These are phyloP conservation scores for Caenorhabditis sulstoni DNA, from an alignment of 2,888 invertebrate genomes.

Conservation along the genomic window DNA sequence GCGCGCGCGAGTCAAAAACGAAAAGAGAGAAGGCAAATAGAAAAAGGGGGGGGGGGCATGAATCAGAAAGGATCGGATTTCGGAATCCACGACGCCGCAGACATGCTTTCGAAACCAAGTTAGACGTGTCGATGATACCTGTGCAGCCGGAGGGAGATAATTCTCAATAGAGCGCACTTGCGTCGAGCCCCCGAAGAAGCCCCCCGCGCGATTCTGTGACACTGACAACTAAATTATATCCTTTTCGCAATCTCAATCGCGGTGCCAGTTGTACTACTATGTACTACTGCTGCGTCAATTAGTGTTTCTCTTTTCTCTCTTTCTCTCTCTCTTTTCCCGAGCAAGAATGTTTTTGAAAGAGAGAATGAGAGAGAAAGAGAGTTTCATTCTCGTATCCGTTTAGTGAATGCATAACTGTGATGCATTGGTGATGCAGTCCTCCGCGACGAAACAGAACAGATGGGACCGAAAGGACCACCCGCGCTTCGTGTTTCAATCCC, in stretches of 20 bases:
- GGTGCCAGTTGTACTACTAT: slow-evolving; percentile 37
- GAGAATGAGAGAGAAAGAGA: slow-evolving; percentile 14
- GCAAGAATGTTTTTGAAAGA: slow-evolving; percentile 41
- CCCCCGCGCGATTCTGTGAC: background rate
- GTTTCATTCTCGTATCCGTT: background rate
- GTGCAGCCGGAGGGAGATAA: slow-evolving; percentile 1
- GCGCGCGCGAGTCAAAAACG: slow-evolving; percentile 1
- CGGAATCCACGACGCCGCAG: too few relatives aligned
- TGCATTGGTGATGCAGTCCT: slow-evolving; percentile 49
- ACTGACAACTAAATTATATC: slow-evolving; percentile 38
- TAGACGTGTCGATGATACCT: slow-evolving; percentile 15
- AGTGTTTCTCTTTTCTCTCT: slow-evolving; percentile 4
- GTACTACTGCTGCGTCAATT: too few relatives aligned
- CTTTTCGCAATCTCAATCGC: slow-evolving; percentile 9
- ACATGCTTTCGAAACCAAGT: slow-evolving; percentile 22
- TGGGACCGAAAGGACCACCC: slow-evolving; percentile 45
- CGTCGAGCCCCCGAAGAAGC: too few relatives aligned
- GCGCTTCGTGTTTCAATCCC: too few relatives aligned
- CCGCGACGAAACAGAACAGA: slow-evolving; percentile 26
- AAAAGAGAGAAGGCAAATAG: slow-evolving; percentile 37
- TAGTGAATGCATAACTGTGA: slow-evolving; percentile 56
- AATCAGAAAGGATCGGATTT: slow-evolving; percentile 50
- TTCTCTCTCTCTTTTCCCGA: slow-evolving; percentile 2
- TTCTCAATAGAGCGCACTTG: too few relatives aligned
- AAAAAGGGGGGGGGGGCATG: too few relatives aligned